Evolutionary conservation across 2,888 invertebrate species (phyloP).

Genomic region (Hyalella azteca): DNA sequence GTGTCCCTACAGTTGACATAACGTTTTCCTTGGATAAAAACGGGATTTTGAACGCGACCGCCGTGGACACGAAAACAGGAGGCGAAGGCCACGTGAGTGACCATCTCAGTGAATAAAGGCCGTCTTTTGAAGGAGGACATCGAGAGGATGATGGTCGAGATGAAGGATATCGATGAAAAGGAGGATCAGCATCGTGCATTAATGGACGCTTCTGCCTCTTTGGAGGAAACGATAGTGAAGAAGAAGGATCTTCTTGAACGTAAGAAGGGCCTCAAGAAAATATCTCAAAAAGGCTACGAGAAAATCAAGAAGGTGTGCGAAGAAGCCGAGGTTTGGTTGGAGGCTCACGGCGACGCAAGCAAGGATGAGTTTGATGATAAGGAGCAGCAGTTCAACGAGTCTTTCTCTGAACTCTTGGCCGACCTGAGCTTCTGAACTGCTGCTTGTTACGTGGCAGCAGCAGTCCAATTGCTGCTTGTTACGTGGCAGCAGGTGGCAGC

Average conservation of each 20-base stretch:
- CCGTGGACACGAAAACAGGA: neutral
- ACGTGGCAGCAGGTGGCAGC: no score
- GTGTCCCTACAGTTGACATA: neutral
- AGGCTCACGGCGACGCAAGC: slow-evolving; percentile 81
- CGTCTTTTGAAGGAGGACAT: slow-evolving; percentile 72
- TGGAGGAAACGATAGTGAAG: slow-evolving; percentile 65
- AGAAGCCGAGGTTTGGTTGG: slow-evolving; percentile 81
- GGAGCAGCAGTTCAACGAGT: slow-evolving; percentile 88
- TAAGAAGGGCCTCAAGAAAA: slow-evolving; percentile 91
- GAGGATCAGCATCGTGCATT: slow-evolving; percentile 66
- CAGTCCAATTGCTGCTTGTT: no score
- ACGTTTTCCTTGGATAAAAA: neutral
- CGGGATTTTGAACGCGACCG: neutral
- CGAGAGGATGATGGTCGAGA: slow-evolving; percentile 69
- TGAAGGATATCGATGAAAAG: slow-evolving; percentile 66
- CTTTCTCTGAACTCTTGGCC: slow-evolving; percentile 93
- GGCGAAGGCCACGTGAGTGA: slow-evolving; percentile 61
- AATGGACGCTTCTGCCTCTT: slow-evolving; percentile 65
- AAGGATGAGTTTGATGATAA: slow-evolving; percentile 95
- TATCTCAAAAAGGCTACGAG: slow-evolving; percentile 80
- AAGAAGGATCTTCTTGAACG: slow-evolving; percentile 88
- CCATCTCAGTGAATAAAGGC: slow-evolving; percentile 61
- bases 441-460: no score
- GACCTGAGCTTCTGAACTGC: slow-evolving; percentile 72
- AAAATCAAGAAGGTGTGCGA: slow-evolving; percentile 85